These are phyloP conservation scores for Stenchaetothrips biformis DNA, from an alignment of 2,888 invertebrate species.

Conservation along the genomic window DNA sequence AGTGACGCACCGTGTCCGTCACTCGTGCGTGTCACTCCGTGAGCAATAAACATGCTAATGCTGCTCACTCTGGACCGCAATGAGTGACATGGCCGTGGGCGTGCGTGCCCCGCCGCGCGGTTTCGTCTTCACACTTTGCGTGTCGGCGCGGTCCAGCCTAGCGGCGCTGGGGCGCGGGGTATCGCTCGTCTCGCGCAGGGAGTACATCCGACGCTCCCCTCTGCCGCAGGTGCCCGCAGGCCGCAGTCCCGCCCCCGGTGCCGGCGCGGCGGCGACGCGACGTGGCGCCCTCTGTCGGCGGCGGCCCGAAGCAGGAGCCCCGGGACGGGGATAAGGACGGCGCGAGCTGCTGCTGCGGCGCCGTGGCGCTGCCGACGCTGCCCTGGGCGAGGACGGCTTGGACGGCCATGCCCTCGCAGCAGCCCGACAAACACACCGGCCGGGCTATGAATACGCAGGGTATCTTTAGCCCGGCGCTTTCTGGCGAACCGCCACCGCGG, in stretches of 20 bases:
- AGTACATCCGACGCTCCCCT: conserved; percentile 50
- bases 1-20: too few species aligned
- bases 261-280: conserved; percentile 30
- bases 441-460: conserved; percentile 39
- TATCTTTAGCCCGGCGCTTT: conserved; percentile 36
- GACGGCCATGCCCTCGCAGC: conserved; percentile 34
- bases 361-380: conserved; percentile 34
- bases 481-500: conserved; percentile 33
- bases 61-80: too few species aligned
- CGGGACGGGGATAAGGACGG: conserved; percentile 24
- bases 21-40: too few species aligned
- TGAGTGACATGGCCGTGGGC: neutral
- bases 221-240: conserved; percentile 64
- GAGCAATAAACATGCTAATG: too few species aligned
- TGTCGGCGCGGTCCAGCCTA: neutral
- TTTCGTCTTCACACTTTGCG: neutral
- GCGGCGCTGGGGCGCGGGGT: neutral
- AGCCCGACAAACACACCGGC: conserved; percentile 26
- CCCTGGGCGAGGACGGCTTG: conserved; percentile 30
- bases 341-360: conserved; percentile 39
- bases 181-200: neutral
- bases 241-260: conserved; percentile 3
- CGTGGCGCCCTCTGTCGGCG: conserved; percentile 36
- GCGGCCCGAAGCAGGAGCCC: conserved; percentile 29
- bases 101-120: neutral